Evolutionary conservation across 2,797 vertebrate genomes (phyloP), one percentile per base, ranked within the genome.

Genomic region (Chloroceryle inda): DNA sequence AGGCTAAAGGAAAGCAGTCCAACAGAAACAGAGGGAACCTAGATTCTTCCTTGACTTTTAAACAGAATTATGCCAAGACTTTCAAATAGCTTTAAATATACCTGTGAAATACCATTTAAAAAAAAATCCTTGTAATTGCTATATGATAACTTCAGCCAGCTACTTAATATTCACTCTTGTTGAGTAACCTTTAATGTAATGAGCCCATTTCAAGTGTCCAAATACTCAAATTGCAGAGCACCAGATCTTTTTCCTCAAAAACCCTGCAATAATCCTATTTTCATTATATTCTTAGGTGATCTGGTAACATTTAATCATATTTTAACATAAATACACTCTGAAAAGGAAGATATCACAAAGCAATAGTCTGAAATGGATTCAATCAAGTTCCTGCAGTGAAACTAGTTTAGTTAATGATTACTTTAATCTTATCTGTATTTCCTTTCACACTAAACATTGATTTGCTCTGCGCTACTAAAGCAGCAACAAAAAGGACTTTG

Each of bases 351-450:
- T 22, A 56, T 50, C 53, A 80, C 8, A 85, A 72, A 73, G 62
- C 42, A 78, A 38, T 61, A 35, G 14, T 50, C 75, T 88, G 47
- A 96, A 90, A 94, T 69, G 38, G 59, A 94, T 77, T 76, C 56
- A 93, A 42, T 91, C 66, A 94, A 85, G 79, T 69, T 89, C 71
- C 81, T 75, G 71, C 79, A 69, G 82, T 42, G 88, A 92, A 92
- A 72, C 55, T 61, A 58, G 53, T 80, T 91, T 66, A 89, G 84
- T 79, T 95, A 92, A 85, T 62, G 38, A 88, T 78, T 81, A 73
- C 42, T 81, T 91, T 44, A 75, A 75, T 88, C 68, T 82, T 76
- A 77, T 44, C 45, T 49, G 4, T 27, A 63, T 82, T 95, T 74
- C 47, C 52, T 73, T 85, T 85, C 22, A 66, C 3, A 6, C 76